Percentiles rank a stretch among this genome's conserved stretches.
phyloP scores from a whole-genome alignment of 2,888 invertebrate species.

The Stenoptilia bipunctidactyla region DNA sequence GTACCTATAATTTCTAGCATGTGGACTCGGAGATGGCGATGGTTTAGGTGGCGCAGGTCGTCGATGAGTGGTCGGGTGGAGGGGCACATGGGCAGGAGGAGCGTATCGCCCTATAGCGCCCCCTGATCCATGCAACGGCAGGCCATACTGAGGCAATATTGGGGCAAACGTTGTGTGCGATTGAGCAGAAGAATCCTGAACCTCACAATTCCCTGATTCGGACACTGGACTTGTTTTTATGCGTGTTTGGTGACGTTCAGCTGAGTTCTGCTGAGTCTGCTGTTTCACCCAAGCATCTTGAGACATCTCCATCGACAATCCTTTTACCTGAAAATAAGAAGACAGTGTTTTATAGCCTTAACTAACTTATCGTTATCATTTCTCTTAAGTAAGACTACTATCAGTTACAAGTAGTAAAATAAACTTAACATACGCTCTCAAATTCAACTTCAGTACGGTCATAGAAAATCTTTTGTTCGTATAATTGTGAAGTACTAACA shows the following conservation, averaged over 20 bases:
- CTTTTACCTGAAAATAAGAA: conserved; percentile 55
- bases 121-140: conserved; percentile 44
- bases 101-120: conserved; percentile 62
- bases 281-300: conserved; percentile 64
- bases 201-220: conserved; percentile 53
- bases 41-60: conserved; percentile 59
- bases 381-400: too few species aligned
- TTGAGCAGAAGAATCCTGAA: conserved; percentile 72
- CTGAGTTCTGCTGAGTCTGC: conserved; percentile 48
- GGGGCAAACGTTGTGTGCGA: conserved; percentile 53
- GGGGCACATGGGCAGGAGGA: conserved; percentile 63
- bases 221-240: conserved; percentile 61
- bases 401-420: too few species aligned
- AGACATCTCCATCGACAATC: conserved; percentile 65
- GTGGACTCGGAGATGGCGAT: conserved; percentile 67
- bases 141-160: conserved; percentile 50
- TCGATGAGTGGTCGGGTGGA: conserved; percentile 66
- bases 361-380: too few species aligned
- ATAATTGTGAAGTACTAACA: neutral
- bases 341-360: too few species aligned
- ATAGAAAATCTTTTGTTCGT: conserved; percentile 1
- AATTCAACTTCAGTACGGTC: neutral
- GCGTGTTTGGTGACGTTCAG: conserved; percentile 53
- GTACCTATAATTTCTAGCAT: conserved; percentile 68
- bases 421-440: too few species aligned